Evolutionary conservation across 2,113 vertebrate genomes (phyloP), one percentile per base, ranked within the genome.

Genomic region (Grantiella picta): DNA sequence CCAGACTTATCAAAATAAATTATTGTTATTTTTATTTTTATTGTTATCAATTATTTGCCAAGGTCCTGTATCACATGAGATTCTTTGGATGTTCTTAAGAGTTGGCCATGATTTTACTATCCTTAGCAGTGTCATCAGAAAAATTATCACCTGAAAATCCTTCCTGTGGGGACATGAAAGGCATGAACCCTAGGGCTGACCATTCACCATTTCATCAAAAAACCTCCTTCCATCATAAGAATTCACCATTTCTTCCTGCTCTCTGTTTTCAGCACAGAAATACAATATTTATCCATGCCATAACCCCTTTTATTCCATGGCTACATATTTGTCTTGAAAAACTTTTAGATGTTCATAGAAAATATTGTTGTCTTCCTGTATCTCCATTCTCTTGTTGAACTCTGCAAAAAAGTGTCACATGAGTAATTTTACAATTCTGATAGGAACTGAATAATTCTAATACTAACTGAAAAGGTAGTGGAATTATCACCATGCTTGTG

Each of bases 1-100:
- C 29, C 22, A 90, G 8, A 33, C 54, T 71, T 86, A 82, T 63
- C 5, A 68, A 75, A 90, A 75, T 63, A 57, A 52, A 82, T 70
- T 60, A 25, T 40, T 33, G 2, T 6, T 50, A 2, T 13, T 17
- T 5, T 28, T 73, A 2, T 68, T 1, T 3, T 29, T 29, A 10
- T 6, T 56, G 7, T 15, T 28, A 8, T 21, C 44, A 11, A 25
- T 54, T 57, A 20, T 27, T 52, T 80, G 13, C 6, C 18, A 2
- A 50, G 15, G 31, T 52, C 6, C 27, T 65, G 40, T 72, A 83
- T 86, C 31, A 24, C 10, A 50, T 47, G 33, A 65, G 14, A 38
- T 83, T 14, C 8, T 86, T 76, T 36, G 14, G 7, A 36, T 50
- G 10, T 28, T 81, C 42, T 56, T 61, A 66, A 61, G 60, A 75